Evolutionary conservation across 1,140 invertebrate species (phyloP).

Genomic region (Drosophila pectinifera): DNA sequence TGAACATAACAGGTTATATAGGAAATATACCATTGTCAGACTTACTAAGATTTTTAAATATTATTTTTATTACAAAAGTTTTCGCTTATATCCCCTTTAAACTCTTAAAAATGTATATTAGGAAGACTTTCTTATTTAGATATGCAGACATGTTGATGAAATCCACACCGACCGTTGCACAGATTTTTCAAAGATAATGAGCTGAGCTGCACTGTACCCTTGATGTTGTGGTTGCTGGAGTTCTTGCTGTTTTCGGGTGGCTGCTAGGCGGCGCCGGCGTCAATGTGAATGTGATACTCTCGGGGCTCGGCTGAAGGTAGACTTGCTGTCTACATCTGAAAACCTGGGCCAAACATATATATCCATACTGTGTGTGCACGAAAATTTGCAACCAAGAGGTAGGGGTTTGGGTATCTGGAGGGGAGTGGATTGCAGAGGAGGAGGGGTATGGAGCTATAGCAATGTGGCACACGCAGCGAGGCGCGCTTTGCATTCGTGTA

Average conservation of each 20-base stretch:
- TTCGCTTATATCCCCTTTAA: too few relatives aligned
- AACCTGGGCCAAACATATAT: slow-evolving; percentile 31
- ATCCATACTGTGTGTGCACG: slow-evolving; percentile 52
- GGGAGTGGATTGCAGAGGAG: slow-evolving; percentile 7
- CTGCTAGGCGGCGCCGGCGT: slow-evolving; percentile 64
- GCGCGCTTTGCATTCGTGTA: slow-evolving; percentile 80
- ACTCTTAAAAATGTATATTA: too few relatives aligned
- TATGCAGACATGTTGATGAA: background rate
- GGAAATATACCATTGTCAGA: too few relatives aligned
- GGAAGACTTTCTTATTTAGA: background rate
- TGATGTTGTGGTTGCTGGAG: slow-evolving; percentile 34
- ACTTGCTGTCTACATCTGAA: slow-evolving; percentile 73
- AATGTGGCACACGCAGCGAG: slow-evolving; percentile 65
- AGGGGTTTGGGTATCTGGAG: slow-evolving; percentile 14
- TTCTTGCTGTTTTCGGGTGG: slow-evolving; percentile 64
- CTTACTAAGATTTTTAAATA: too few relatives aligned
- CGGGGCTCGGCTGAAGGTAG: slow-evolving; percentile 58
- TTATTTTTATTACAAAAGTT: too few relatives aligned
- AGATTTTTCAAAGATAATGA: slow-evolving; percentile 42
- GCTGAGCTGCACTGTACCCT: slow-evolving; percentile 73
- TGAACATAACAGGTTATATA: too few relatives aligned
- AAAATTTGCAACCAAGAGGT: slow-evolving; percentile 64
- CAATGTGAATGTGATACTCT: slow-evolving; percentile 61
- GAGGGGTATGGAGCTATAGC: slow-evolving; percentile 39
- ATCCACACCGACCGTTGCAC: slow-evolving; percentile 7